A percentile compares a stretch with the other conserved stretches of the same genome.
Conservation (phyloP, 2,113 vertebrate species). For the Boulengeromyrus knoepffleri region DNA sequence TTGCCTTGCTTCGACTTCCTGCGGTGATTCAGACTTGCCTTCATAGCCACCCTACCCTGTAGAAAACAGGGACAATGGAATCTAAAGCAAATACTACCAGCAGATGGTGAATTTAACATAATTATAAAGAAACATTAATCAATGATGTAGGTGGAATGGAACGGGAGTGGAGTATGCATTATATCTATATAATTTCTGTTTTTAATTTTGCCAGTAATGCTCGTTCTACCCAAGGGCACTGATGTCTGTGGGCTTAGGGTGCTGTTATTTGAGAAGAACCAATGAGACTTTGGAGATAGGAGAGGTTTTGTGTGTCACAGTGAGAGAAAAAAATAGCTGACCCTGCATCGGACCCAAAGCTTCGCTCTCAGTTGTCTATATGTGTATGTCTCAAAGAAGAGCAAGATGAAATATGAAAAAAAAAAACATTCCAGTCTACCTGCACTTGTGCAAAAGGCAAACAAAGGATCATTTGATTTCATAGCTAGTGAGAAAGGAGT, state of each 20-base stretch:
- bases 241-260: neutral
- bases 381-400: neutral
- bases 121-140: constrained; percentile 1
- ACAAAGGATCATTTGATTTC: neutral
- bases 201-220: neutral
- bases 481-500: neutral
- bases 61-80: neutral
- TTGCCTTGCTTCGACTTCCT: neutral
- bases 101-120: neutral
- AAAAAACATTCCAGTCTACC: neutral
- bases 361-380: neutral
- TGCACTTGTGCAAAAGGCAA: neutral
- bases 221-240: neutral
- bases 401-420: neutral
- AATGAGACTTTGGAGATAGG: neutral
- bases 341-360: neutral
- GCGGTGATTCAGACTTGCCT: neutral
- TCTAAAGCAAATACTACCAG: neutral
- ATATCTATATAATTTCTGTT: neutral
- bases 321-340: neutral
- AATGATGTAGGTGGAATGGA: neutral
- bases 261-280: neutral
- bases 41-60: neutral
- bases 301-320: neutral
- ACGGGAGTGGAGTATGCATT: neutral